Conservation (phyloP, 30 jellyfish, hydroid and myxozoan species). For the Pelagia noctiluca region DNA sequence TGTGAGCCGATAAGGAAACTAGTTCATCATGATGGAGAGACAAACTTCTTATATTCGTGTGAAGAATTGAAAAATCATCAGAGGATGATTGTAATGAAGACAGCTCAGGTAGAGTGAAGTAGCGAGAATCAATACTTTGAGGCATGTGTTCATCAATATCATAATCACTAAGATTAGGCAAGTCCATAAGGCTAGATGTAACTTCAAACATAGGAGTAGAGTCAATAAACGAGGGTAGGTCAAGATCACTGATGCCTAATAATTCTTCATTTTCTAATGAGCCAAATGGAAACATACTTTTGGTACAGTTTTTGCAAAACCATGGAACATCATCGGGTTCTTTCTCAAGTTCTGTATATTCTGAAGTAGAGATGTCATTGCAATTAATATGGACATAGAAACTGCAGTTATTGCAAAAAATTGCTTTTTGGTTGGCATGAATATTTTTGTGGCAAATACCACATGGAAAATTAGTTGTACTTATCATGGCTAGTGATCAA, state of each 20-base stretch:
- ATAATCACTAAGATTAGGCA: constrained; percentile 16
- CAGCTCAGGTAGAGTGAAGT: constrained; percentile 11
- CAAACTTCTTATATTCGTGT: constrained; percentile 48
- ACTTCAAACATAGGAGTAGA: constrained; percentile 25
- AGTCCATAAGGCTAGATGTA: constrained; percentile 20
- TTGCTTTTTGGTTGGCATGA: constrained; percentile 19
- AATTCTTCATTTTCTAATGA: constrained; percentile 6
- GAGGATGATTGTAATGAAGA: constrained; percentile 7
- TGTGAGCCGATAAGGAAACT: constrained; percentile 25
- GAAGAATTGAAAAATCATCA: constrained; percentile 39
- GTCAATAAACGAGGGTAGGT: constrained; percentile 21
- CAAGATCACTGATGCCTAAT: constrained; percentile 17
- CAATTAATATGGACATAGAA: constrained; percentile 12
- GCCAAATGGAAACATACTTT: constrained; percentile 23
- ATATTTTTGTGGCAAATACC: constrained; percentile 29
- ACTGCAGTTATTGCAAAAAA: constrained; percentile 7
- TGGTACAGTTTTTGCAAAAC: no score
- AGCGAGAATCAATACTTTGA: background rate
- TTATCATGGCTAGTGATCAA: background rate
- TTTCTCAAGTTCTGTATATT: constrained; percentile 17
- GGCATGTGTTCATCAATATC: constrained; percentile 34
- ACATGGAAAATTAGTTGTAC: constrained; percentile 6
- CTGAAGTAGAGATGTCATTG: constrained; percentile 18
- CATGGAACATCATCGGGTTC: constrained; percentile 49
- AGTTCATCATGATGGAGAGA: constrained; percentile 49